A percentile compares a stretch with the other conserved stretches of the same genome.
These are phyloP conservation scores for Goniozus legneri DNA, from an alignment of 1,140 invertebrate genomes.

Conservation along the genomic window DNA sequence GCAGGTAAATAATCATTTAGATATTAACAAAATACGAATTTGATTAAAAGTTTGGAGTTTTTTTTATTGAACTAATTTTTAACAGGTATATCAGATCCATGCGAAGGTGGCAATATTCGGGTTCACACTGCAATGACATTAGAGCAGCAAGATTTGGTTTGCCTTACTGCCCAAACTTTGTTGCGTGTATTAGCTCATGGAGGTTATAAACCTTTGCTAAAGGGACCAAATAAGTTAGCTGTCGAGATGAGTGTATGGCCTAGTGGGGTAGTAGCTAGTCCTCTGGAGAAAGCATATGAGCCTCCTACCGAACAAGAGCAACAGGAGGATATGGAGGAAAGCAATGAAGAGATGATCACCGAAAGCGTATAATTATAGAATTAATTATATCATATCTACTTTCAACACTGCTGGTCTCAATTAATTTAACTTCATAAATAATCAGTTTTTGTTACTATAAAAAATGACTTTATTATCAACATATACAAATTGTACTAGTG, in stretches of 20 bases:
- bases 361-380: conserved; percentile 46
- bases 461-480: too few relatives aligned
- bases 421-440: too few relatives aligned
- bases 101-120: conserved; percentile 82
- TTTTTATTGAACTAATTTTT: conserved; percentile 4
- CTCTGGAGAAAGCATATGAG: conserved; percentile 87
- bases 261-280: conserved; percentile 87
- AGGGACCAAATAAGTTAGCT: conserved; percentile 62
- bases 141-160: conserved; percentile 93
- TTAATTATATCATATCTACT: too few relatives aligned
- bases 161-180: conserved; percentile 84
- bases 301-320: conserved; percentile 61
- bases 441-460: too few relatives aligned
- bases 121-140: conserved; percentile 88
- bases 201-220: conserved; percentile 87
- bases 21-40: not conserved
- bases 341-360: conserved; percentile 58
- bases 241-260: conserved; percentile 88
- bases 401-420: too few relatives aligned
- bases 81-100: conserved; percentile 83
- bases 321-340: conserved; percentile 56
- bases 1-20: conserved; percentile 72
- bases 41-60: not conserved
- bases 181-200: conserved; percentile 86
- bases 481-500: too few relatives aligned